A percentile compares a stretch with the other conserved stretches of the same genome.
Evolutionary conservation across 1,140 invertebrate genomes (phyloP).

Genomic region (Semibalanus balanoides): DNA sequence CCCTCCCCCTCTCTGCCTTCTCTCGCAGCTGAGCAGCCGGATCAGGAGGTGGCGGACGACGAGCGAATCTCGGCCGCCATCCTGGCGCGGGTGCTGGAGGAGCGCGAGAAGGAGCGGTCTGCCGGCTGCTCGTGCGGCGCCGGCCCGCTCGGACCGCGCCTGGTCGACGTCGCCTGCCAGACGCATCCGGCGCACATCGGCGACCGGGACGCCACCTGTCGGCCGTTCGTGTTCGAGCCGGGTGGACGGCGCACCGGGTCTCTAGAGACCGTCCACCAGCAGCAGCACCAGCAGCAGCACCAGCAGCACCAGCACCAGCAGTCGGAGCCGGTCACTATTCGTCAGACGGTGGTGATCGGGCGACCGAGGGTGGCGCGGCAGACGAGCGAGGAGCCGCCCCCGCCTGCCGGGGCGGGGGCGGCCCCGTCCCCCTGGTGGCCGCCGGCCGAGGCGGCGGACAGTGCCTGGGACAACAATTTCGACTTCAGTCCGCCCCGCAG

Average conservation of each 20-base stretch:
- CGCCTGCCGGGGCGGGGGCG: no score
- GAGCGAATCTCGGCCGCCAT: slow-evolving; percentile 81
- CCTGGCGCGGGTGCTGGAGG: slow-evolving; percentile 84
- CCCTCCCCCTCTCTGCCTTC: not conserved
- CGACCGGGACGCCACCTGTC: not conserved
- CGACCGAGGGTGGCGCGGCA: no score
- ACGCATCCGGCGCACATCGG: not conserved
- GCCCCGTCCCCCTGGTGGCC: not conserved
- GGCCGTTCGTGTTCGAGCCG: not conserved
- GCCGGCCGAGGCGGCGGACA: not conserved
- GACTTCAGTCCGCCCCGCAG: not conserved
- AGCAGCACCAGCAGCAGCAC: no score
- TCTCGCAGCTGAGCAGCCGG: slow-evolving; percentile 10
- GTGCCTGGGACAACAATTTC: not conserved
- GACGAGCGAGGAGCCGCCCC: no score
- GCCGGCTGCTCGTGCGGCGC: slow-evolving; percentile 15
- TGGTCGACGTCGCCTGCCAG: not conserved
- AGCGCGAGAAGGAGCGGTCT: slow-evolving; percentile 51
- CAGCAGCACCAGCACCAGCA: no score
- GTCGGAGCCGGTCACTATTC: not conserved
- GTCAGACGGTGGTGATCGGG: not conserved
- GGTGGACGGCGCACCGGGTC: no score
- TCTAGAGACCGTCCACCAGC: no score
- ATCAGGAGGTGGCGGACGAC: slow-evolving; percentile 15
- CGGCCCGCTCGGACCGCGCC: not conserved